phyloP scores from a whole-genome alignment of 1,140 invertebrate genomes.

The Philopotamus ludificatus region DNA sequence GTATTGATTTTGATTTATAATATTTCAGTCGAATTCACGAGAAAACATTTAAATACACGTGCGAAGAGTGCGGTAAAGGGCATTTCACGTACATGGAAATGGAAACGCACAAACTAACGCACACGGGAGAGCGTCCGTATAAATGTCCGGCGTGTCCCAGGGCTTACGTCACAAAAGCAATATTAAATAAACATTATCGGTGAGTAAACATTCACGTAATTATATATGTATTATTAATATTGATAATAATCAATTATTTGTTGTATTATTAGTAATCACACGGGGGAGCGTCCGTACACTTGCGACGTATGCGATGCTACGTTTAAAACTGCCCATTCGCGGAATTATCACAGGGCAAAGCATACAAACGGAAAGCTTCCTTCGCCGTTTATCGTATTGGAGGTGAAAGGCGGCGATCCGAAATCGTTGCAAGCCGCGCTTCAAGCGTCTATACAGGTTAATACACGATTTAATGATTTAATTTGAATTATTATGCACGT shows the following conservation, averaged over 20 bases:
- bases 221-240: too few relatives aligned
- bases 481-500: not conserved
- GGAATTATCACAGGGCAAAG: constrained; percentile 18
- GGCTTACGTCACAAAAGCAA: constrained; percentile 24
- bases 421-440: constrained; percentile 8
- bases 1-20: not conserved
- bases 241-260: too few relatives aligned
- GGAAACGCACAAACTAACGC: constrained; percentile 22
- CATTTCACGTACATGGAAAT: constrained; percentile 22
- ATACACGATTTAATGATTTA: not conserved
- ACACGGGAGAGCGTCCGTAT: constrained; percentile 16
- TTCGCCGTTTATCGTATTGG: constrained; percentile 12
- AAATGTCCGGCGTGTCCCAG: constrained; percentile 20
- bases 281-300: constrained; percentile 18
- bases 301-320: constrained; percentile 14
- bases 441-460: constrained; percentile 3
- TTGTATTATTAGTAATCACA: constrained; percentile 14
- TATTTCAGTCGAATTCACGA: constrained; percentile 23
- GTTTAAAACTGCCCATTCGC: constrained; percentile 21
- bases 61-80: constrained; percentile 22
- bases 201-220: too few relatives aligned
- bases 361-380: constrained; percentile 20
- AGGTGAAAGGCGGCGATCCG: constrained; percentile 14
- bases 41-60: constrained; percentile 18
- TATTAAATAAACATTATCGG: constrained; percentile 19